Evolutionary conservation across 2,888 invertebrate species (phyloP).

Genomic region (Eulithis testata): DNA sequence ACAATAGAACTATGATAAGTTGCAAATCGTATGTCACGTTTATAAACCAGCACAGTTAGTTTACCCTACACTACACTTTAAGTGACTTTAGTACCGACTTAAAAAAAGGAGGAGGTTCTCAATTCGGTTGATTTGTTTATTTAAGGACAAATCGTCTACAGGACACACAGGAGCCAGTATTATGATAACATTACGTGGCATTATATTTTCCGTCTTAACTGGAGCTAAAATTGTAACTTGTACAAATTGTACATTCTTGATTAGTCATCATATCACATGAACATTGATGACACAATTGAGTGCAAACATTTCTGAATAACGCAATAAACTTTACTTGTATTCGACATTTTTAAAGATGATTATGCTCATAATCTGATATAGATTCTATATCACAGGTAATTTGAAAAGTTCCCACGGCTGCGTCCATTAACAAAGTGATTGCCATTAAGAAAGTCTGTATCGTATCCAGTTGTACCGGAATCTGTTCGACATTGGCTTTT

Average conservation of each 20-base stretch:
- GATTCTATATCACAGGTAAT: slow-evolving; percentile 9
- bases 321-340: slow-evolving; percentile 6
- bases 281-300: not conserved
- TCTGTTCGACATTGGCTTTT: slow-evolving; percentile 61
- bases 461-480: slow-evolving; percentile 57
- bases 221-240: slow-evolving; percentile 20
- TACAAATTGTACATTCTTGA: slow-evolving; percentile 4
- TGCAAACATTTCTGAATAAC: slow-evolving; percentile 1
- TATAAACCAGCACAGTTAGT: not conserved
- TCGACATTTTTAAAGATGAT: not conserved
- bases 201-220: slow-evolving; percentile 2
- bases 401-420: slow-evolving; percentile 47
- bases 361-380: too few species aligned
- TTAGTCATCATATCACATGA: slow-evolving; percentile 20
- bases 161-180: too few species aligned
- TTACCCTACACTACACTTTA: not conserved
- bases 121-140: too few species aligned
- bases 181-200: slow-evolving; percentile 7
- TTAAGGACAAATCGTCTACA: too few species aligned
- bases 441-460: slow-evolving; percentile 62
- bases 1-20: slow-evolving; percentile 18
- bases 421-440: slow-evolving; percentile 51
- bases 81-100: not conserved
- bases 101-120: too few species aligned
- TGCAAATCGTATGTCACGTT: not conserved